Percentiles rank a stretch among this genome's conserved stretches.
Conservation (phyloP, 2,113 vertebrate genomes). For the Nibea albiflora region DNA sequence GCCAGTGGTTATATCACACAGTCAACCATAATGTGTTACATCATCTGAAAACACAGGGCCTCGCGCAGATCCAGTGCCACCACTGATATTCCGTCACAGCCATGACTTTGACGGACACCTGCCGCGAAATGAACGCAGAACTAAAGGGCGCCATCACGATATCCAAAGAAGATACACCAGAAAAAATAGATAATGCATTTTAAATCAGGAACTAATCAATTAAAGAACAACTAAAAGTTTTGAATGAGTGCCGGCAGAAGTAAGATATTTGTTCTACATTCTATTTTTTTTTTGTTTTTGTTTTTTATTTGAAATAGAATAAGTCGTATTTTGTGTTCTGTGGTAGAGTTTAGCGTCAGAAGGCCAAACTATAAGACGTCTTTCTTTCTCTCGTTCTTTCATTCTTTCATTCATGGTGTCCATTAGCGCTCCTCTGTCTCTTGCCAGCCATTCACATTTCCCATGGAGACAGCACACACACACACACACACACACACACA, state of each 20-base stretch:
- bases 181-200: background rate
- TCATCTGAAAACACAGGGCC: no score
- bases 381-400: background rate
- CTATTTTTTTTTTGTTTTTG: background rate
- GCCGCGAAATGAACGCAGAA: no score
- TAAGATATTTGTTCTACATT: background rate
- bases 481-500: slow-evolving; percentile 51
- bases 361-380: background rate
- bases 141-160: no score
- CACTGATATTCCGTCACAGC: no score
- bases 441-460: slow-evolving; percentile 73
- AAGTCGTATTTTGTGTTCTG: background rate
- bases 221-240: background rate
- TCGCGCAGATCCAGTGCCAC: no score
- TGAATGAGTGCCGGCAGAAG: no score
- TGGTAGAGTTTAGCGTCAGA: background rate
- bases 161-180: no score
- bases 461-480: slow-evolving; percentile 52
- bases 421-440: slow-evolving; percentile 59
- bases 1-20: no score
- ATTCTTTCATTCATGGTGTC: slow-evolving; percentile 62
- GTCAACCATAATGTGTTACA: no score
- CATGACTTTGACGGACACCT: no score
- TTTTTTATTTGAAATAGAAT: no score
- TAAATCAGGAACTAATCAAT: background rate